Evolutionary conservation across 2,797 vertebrate genomes (phyloP), one percentile per base, ranked within the genome.

Genomic region (Merluccius polli): DNA sequence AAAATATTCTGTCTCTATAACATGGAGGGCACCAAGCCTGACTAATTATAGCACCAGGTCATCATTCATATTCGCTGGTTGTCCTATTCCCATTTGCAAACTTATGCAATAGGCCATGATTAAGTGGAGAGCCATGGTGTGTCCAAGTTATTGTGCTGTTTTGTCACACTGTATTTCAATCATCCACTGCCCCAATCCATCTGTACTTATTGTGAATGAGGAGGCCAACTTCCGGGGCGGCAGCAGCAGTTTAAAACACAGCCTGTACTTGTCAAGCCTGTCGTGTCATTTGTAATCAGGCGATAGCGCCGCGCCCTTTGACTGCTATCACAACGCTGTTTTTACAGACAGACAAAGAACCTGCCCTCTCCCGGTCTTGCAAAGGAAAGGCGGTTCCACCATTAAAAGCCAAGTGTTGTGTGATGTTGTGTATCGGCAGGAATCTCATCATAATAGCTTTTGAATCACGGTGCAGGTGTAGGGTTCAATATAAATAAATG

Each of bases 211-310:
- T 85, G 41, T 80, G 59, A 83, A 89, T 78, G 76, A 81, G 74
- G 75, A 77, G 33, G 70, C 81, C 78, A 82, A 80, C 82, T 80
- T 74, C 59, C 77, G 85, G 87, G 84, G 81, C 79, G 85, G 79
- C 86, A 87, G 83, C 18, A 48, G 48, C 48, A 52, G 21, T 90
- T 89, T 83, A 85, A 71, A 87, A 86, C 84, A 84, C 89, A 89
- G 85, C 83, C 84, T 79, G 74, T 81, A 75, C 80, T 82, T 87
- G 84, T 86, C 87, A 84, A 80, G 83, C 77, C 80, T 68, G 69
- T 29, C 24, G 80, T 87, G 86, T 89, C 82, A 83, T 88, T 87
- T 85, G 69, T 82, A 77, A 86, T 82, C 85, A 85, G 84, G 41
- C 78, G 71, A 48, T 18, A 30, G 75, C 85, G 82, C 80, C 79